These are phyloP conservation scores for Lepidurus packardi DNA, from an alignment of 1,140 invertebrate genomes.

Conservation along the genomic window DNA sequence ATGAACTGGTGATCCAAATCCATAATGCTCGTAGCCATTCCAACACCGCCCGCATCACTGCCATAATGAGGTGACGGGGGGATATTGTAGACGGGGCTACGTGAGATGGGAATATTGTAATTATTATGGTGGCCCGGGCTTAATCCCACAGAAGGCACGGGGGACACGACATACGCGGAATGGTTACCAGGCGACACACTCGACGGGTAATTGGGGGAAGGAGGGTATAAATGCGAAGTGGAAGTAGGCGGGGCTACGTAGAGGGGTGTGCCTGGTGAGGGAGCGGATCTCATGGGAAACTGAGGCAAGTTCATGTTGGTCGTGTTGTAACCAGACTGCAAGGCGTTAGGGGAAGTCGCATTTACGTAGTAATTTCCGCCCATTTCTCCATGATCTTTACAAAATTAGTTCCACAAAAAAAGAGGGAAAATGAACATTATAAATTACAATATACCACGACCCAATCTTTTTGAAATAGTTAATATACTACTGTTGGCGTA, in stretches of 20 bases:
- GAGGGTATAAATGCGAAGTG: background rate
- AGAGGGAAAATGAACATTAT: background rate
- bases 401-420: background rate
- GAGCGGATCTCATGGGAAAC: background rate
- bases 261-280: background rate
- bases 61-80: conserved; percentile 27
- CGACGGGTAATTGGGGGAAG: background rate
- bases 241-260: conserved; percentile 1
- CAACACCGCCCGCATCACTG: conserved; percentile 12
- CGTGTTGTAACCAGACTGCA: background rate
- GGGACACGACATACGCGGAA: background rate
- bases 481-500: background rate
- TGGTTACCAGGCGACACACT: background rate
- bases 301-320: background rate
- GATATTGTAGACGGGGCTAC: conserved; percentile 17
- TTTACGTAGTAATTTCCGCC: background rate
- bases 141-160: background rate
- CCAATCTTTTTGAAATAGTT: background rate
- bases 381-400: background rate
- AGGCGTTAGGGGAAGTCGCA: conserved; percentile 10
- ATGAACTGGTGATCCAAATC: conserved; percentile 31
- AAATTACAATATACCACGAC: background rate
- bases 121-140: conserved; percentile 3
- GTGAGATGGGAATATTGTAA: conserved; percentile 12
- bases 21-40: conserved; percentile 27